These are phyloP conservation scores for Drosophila trapezifrons DNA, from an alignment of 1,140 invertebrate species.

Conservation along the genomic window DNA sequence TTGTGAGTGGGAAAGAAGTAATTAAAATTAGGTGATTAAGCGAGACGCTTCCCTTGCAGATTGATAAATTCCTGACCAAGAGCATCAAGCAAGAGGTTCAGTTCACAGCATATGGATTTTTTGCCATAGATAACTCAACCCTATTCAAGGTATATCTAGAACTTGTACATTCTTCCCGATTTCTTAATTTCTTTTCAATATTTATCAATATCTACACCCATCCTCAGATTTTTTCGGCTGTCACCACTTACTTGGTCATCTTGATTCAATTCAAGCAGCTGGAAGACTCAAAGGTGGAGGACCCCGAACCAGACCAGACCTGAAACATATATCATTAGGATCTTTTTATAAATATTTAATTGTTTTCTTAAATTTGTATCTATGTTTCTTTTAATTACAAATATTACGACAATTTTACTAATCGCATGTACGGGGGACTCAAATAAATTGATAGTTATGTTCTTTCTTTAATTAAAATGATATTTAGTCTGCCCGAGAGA, in stretches of 20 bases:
- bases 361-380: constrained; percentile 41
- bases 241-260: constrained; percentile 81
- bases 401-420: constrained; percentile 73
- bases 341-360: constrained; percentile 6
- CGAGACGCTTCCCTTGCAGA: constrained; percentile 38
- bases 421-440: constrained; percentile 36
- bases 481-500: constrained; percentile 19
- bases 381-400: constrained; percentile 63
- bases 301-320: constrained; percentile 28
- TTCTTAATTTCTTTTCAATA: neutral
- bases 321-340: neutral
- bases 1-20: constrained; percentile 39
- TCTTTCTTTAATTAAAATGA: constrained; percentile 23
- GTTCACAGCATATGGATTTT: constrained; percentile 82
- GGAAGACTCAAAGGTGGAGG: constrained; percentile 76
- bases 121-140: constrained; percentile 81
- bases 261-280: constrained; percentile 82
- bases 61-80: constrained; percentile 82
- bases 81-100: constrained; percentile 82
- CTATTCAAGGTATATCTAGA: constrained; percentile 68
- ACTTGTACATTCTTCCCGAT: neutral
- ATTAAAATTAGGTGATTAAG: neutral
- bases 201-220: neutral
- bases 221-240: constrained; percentile 79
- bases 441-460: constrained; percentile 16